Evolutionary conservation across 2,113 vertebrate genomes (phyloP).

Genomic region (Dunckerocampus dactyliophorus): DNA sequence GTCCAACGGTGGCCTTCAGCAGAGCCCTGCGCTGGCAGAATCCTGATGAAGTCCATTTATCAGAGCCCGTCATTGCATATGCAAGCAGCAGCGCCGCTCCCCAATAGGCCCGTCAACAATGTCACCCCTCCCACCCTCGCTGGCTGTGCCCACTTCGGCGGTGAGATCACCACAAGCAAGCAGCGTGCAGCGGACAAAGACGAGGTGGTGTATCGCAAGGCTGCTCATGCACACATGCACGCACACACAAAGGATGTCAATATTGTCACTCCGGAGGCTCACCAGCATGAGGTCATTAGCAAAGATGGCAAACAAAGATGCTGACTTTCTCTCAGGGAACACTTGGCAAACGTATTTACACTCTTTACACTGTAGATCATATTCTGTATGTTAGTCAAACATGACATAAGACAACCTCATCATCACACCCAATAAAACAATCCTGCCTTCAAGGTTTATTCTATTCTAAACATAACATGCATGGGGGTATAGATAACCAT

Average conservation of each 20-base stretch:
- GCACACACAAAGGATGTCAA: slow-evolving; percentile 15
- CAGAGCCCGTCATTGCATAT: slow-evolving; percentile 61
- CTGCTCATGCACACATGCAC: not conserved
- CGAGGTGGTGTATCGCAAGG: not conserved
- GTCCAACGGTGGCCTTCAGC: slow-evolving; percentile 47
- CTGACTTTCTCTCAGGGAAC: slow-evolving; percentile 36
- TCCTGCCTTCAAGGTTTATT: too few species aligned
- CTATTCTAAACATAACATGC: too few species aligned
- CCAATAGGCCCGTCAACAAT: slow-evolving; percentile 43
- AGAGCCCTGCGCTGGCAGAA: slow-evolving; percentile 46
- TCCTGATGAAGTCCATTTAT: slow-evolving; percentile 61
- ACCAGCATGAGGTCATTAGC: slow-evolving; percentile 32
- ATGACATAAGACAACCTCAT: too few species aligned
- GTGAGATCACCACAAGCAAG: slow-evolving; percentile 56
- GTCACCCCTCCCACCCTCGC: slow-evolving; percentile 23
- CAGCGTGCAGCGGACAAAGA: not conserved
- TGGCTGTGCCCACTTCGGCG: slow-evolving; percentile 15
- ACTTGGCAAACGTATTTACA: not conserved
- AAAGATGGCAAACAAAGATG: slow-evolving; percentile 14
- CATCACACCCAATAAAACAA: too few species aligned
- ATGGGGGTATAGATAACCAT: too few species aligned
- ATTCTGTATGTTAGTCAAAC: too few species aligned
- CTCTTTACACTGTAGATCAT: too few species aligned
- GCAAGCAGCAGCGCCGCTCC: slow-evolving; percentile 44
- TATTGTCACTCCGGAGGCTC: slow-evolving; percentile 17